Base-by-base conservation (phyloP, 2,888 invertebrate species). In the Trichogramma evanescens region DNA sequence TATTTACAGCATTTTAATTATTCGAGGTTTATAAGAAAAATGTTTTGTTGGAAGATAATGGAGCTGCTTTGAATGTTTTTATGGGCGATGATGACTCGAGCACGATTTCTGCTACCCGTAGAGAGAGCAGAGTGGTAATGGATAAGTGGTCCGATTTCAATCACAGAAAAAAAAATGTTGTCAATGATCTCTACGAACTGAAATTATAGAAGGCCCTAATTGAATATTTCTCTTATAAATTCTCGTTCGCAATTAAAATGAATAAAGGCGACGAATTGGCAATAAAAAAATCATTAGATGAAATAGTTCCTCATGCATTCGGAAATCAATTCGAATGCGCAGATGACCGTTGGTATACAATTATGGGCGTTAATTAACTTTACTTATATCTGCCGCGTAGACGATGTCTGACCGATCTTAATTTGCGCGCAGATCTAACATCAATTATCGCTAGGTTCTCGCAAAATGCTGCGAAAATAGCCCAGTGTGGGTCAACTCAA, bases 131-230 rank as follows among this genome's bases (percentile, higher is more conserved):
- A 41, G 50, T 64, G 57, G 46, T 39, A 45, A 61, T 66, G 42
- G 45, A 43, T 9, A 67, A 66, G 60, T 65, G 61, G 59, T 62
- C 63, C 38, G 66, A 66, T 48, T 57, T 62, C 10, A 52, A 52
- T 43, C 13, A 13, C 13, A 13, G 1, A 13, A 13, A 13, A 9
- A 52, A 42, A 10, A 52, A 50, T 26, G 54, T 46, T 9, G 9
- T 6, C 48, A 43, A 26, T 4, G 48, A 46, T n/a, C 13, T 48
- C 6, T 55, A 55, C n/a, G 48, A 55, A 38, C 45, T 55, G 38
- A 48, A 48, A 46, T 4, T 45, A 55, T 6, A 1, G 4, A n/a
- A 46, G 8, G 41, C 7, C 9, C 9, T 39, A 8, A 57, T 58
- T 2, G 59, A 57, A 39, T 66, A 64, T 48, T 62, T 66, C 46